Percentiles rank a stretch among this genome's conserved stretches.
Evolutionary conservation across 1,140 invertebrate genomes (phyloP).

Genomic region (Zaprionus gabonicus): DNA sequence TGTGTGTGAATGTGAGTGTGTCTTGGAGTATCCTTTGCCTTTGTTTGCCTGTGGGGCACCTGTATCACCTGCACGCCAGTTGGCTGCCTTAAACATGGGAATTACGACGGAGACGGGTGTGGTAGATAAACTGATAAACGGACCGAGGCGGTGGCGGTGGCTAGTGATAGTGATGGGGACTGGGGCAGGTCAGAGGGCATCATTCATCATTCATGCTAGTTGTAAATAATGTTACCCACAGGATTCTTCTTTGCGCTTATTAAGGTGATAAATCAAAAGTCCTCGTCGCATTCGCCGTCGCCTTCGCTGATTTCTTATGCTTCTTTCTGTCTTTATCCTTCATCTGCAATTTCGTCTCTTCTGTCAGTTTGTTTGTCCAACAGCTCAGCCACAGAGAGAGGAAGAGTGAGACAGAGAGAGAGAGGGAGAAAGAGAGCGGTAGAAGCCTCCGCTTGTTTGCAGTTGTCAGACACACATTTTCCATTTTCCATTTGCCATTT

Average conservation of each 20-base stretch:
- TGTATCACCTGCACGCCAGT: constrained; percentile 10
- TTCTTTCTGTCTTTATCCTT: constrained; percentile 9
- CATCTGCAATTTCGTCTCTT: constrained; percentile 1
- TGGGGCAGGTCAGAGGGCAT: constrained; percentile 24
- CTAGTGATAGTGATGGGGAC: background rate
- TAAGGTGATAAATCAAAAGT: constrained; percentile 80
- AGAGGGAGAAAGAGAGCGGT: background rate
- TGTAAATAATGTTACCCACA: constrained; percentile 81
- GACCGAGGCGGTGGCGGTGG: too few species aligned
- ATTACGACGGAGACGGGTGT: background rate
- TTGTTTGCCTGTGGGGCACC: constrained; percentile 39
- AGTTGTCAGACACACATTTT: constrained; percentile 47
- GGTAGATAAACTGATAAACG: background rate
- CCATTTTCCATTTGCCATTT: constrained; percentile 34
- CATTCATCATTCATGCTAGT: constrained; percentile 77
- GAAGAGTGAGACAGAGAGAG: background rate
- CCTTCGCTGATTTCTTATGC: constrained; percentile 8
- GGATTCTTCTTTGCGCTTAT: constrained; percentile 74
- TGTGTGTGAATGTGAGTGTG: constrained; percentile 12
- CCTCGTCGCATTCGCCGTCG: background rate
- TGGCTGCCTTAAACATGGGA: background rate
- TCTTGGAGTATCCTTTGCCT: constrained; percentile 38
- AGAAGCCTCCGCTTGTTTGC: constrained; percentile 10
- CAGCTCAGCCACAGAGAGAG: background rate
- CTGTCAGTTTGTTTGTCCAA: constrained; percentile 33